These are phyloP conservation scores for Pocillopora damicornis DNA, from an alignment of 64 coral and sea anemone species.

Conservation along the genomic window DNA sequence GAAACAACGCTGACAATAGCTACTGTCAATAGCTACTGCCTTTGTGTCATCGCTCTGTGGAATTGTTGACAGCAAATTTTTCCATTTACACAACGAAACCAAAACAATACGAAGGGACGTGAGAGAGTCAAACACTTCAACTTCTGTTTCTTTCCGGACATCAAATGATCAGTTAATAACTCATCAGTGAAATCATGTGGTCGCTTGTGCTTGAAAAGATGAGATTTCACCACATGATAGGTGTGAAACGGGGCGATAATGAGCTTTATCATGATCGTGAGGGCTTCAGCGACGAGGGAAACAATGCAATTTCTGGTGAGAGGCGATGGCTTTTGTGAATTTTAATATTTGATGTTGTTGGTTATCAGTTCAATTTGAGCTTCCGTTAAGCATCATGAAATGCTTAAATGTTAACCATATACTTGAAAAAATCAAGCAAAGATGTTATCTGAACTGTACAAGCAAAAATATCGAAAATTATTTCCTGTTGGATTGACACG, in stretches of 20 bases:
- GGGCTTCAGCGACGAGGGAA: background rate
- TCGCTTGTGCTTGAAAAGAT: constrained; percentile 8
- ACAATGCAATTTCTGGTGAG: background rate
- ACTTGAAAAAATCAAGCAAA: background rate
- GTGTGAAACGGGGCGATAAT: background rate
- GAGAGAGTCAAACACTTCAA: background rate
- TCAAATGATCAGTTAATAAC: background rate
- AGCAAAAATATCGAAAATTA: background rate
- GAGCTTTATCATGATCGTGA: background rate
- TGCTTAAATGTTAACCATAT: background rate
- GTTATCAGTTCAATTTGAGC: background rate
- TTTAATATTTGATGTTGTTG: background rate
- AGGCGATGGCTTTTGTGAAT: background rate
- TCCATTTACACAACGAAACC: constrained; percentile 12
- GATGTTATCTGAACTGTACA: background rate
- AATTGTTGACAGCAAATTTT: constrained; percentile 1
- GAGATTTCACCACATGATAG: background rate
- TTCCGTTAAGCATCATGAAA: background rate
- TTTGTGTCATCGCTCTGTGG: background rate
- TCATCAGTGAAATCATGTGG: background rate
- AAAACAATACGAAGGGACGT: constrained; percentile 10
- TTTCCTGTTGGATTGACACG: background rate
- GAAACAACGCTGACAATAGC: background rate
- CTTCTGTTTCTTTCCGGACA: background rate
- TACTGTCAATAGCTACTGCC: background rate